Percentiles rank a stretch among this genome's conserved stretches.
phyloP scores from a whole-genome alignment of 1,140 invertebrate genomes.

The Meloidogyne hapla region DNA sequence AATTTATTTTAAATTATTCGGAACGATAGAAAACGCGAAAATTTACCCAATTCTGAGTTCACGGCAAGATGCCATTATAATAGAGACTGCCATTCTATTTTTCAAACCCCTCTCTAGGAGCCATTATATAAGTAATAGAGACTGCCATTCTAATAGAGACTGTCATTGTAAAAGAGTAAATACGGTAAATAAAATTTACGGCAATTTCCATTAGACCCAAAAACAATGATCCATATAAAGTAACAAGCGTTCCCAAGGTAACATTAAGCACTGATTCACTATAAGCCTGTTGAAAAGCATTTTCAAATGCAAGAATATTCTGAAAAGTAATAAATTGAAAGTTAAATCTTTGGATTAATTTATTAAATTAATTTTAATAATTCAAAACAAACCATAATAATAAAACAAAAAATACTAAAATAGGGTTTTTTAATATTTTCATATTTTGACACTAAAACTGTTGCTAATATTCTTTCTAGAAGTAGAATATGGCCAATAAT shows the following conservation, averaged over 20 bases:
- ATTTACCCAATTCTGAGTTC: no score
- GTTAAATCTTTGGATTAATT: neutral
- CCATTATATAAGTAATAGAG: no score
- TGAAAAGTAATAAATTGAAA: neutral
- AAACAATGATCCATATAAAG: neutral
- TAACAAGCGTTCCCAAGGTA: neutral
- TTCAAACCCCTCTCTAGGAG: no score
- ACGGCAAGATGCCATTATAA: no score
- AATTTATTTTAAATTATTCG: no score
- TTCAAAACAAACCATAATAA: neutral
- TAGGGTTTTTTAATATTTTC: neutral
- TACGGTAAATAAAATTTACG: no score
- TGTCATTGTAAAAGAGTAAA: no score
- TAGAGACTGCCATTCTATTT: no score
- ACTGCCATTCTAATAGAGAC: no score
- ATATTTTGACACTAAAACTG: conserved; percentile 1
- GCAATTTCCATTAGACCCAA: neutral
- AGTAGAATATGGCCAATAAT: neutral
- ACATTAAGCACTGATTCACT: neutral
- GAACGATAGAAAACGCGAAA: no score
- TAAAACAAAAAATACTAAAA: neutral
- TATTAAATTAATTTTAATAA: no score
- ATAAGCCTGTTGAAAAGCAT: neutral
- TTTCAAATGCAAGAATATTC: neutral
- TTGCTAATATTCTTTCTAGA: neutral